phyloP scores from a whole-genome alignment of 2,888 invertebrate species.

The Zele albiditarsus region DNA sequence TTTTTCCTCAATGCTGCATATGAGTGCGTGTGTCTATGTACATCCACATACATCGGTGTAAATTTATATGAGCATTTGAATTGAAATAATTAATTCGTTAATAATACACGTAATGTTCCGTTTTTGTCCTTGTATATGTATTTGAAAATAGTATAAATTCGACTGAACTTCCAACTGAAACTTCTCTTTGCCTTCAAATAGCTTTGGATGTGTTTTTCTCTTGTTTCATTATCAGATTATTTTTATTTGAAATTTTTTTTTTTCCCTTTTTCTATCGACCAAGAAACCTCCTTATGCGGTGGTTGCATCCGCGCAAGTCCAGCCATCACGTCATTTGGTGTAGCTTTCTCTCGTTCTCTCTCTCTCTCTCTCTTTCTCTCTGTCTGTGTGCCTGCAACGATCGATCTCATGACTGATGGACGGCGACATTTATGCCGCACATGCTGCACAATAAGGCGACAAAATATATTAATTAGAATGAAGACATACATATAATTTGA shows the following conservation, averaged over 20 bases:
- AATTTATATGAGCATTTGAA: too few relatives aligned
- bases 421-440: conserved; percentile 11
- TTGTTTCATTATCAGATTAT: neutral
- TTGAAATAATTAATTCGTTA: too few relatives aligned
- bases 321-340: conserved; percentile 24
- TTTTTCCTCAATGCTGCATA: too few relatives aligned
- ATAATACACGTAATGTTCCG: too few relatives aligned
- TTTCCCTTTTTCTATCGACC: neutral
- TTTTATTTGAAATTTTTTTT: conserved; percentile 10
- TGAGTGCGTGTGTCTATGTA: too few relatives aligned
- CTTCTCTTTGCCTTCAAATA: too few relatives aligned
- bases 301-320: conserved; percentile 35
- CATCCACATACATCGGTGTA: too few relatives aligned
- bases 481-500: neutral
- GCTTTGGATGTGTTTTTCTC: neutral
- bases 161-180: too few relatives aligned
- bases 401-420: conserved; percentile 52
- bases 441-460: conserved; percentile 3
- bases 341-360: conserved; percentile 20
- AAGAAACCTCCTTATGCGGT: neutral
- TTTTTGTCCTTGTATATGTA: too few relatives aligned
- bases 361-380: conserved; percentile 26
- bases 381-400: conserved; percentile 43
- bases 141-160: too few relatives aligned
- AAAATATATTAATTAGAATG: neutral